Evolutionary conservation across 1,140 invertebrate genomes (phyloP).

Genomic region (Scaptomyza pallida): DNA sequence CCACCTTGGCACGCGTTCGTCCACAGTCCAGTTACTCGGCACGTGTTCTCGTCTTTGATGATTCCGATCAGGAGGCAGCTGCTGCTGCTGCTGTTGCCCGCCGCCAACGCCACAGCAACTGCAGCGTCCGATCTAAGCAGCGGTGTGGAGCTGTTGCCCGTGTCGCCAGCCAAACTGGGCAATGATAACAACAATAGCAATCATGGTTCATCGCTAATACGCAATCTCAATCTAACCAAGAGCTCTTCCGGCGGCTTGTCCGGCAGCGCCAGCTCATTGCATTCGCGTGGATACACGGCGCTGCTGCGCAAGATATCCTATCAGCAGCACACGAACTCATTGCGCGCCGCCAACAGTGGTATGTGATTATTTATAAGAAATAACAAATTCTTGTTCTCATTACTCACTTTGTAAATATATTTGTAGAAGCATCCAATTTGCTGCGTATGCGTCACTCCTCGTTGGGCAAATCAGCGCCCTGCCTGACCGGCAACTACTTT

Average conservation of each 20-base stretch:
- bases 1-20: slow-evolving; percentile 69
- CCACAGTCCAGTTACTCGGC: slow-evolving; percentile 82
- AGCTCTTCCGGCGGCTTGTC: slow-evolving; percentile 76
- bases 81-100: slow-evolving; percentile 22
- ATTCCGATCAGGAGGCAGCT: slow-evolving; percentile 75
- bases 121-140: slow-evolving; percentile 45
- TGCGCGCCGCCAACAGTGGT: slow-evolving; percentile 73
- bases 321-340: slow-evolving; percentile 80
- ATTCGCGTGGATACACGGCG: slow-evolving; percentile 70
- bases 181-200: slow-evolving; percentile 55
- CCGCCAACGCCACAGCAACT: slow-evolving; percentile 37
- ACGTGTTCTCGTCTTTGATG: slow-evolving; percentile 76
- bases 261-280: slow-evolving; percentile 70
- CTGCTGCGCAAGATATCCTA: slow-evolving; percentile 77
- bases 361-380: slow-evolving; percentile 13
- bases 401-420: neutral
- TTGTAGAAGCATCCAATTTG: slow-evolving; percentile 88
- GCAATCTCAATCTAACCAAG: slow-evolving; percentile 78
- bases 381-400: neutral
- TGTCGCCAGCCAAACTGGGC: slow-evolving; percentile 67
- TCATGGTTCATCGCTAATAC: slow-evolving; percentile 65
- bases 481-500: slow-evolving; percentile 83
- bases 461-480: slow-evolving; percentile 95
- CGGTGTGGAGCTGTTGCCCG: slow-evolving; percentile 67
- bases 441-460: slow-evolving; percentile 93